Evolutionary conservation across 2,888 invertebrate species (phyloP).

Genomic region (Mimas tiliae): DNA sequence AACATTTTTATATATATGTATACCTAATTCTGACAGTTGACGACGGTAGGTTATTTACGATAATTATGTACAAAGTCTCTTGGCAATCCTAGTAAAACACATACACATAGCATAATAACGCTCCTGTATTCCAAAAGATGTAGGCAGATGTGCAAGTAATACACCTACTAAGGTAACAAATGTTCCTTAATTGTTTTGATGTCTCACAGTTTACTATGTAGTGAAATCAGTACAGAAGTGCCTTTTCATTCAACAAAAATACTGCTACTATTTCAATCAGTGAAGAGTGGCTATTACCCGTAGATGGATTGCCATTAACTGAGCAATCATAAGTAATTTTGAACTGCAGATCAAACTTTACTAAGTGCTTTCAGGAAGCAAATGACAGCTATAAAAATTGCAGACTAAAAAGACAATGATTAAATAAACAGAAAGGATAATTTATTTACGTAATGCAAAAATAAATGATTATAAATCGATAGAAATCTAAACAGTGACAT

Average conservation of each 20-base stretch:
- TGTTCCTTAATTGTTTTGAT: no score
- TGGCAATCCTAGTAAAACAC: no score
- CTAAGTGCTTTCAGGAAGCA: not conserved
- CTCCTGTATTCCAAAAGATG: no score
- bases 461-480: conserved; percentile 21
- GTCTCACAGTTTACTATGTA: no score
- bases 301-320: not conserved
- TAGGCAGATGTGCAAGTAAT: no score
- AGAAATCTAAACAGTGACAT: conserved; percentile 23
- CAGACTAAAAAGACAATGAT: not conserved
- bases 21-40: no score
- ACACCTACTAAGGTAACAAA: no score
- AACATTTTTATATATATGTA: no score
- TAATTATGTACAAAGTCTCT: no score
- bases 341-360: not conserved
- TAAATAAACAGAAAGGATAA: conserved; percentile 8
- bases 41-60: no score
- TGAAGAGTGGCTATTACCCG: not conserved
- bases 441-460: conserved; percentile 5
- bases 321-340: not conserved
- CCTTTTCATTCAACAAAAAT: not conserved
- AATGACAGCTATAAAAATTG: not conserved
- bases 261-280: not conserved
- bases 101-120: no score
- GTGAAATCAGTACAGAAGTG: no score